Conservation (phyloP, 1,140 invertebrate species). For the Drosophila neocordata region DNA sequence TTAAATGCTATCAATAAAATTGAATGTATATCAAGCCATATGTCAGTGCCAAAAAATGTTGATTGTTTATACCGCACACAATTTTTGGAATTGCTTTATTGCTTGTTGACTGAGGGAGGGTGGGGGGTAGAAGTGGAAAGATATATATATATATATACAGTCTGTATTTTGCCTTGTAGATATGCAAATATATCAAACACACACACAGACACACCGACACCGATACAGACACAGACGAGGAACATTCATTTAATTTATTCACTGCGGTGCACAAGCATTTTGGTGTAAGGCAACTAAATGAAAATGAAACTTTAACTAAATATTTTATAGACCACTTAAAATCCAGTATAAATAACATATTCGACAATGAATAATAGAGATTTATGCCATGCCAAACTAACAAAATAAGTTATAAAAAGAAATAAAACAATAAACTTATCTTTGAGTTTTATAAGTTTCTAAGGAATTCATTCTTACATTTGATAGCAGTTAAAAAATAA, state of each 20-base stretch:
- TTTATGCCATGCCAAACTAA: no score
- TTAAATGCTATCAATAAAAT: constrained; percentile 17
- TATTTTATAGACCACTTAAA: constrained; percentile 7
- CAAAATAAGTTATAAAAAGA: no score
- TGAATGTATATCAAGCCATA: constrained; percentile 3
- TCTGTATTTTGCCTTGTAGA: neutral
- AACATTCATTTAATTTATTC: constrained; percentile 12
- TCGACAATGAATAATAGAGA: neutral
- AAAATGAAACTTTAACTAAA: constrained; percentile 1
- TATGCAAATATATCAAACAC: constrained; percentile 20
- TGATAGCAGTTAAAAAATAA: no score
- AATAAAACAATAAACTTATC: no score
- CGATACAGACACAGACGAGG: neutral
- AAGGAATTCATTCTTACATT: no score
- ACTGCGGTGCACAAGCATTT: neutral
- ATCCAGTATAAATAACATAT: neutral
- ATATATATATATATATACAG: no score
- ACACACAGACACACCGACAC: neutral
- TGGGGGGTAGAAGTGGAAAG: neutral
- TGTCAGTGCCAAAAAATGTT: constrained; percentile 10
- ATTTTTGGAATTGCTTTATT: neutral
- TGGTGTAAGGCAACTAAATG: neutral
- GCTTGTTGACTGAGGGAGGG: neutral
- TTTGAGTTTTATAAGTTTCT: no score
- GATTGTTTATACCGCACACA: neutral